Evolutionary conservation across 2,888 invertebrate genomes (phyloP).

Genomic region (Hydroisotoma schaefferi): DNA sequence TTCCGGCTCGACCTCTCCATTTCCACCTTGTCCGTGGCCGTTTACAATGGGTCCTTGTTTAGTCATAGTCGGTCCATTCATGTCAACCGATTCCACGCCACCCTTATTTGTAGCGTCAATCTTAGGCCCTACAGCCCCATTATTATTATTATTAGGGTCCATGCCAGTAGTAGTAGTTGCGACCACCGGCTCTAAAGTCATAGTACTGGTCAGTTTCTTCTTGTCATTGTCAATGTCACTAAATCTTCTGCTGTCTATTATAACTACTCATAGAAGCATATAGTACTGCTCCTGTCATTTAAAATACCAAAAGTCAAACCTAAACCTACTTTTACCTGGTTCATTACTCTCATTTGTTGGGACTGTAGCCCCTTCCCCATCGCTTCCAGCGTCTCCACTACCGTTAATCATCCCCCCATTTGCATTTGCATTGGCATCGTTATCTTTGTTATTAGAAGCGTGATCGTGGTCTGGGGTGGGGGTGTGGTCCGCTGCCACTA

Average conservation of each 20-base stretch:
- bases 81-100: conserved; percentile 9
- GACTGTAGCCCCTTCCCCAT: conserved; percentile 3
- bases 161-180: conserved; percentile 21
- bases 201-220: background rate
- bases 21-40: conserved; percentile 2
- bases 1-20: background rate
- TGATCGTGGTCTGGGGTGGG: background rate
- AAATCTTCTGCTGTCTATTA: no score
- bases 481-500: background rate
- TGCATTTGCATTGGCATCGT: no score
- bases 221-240: background rate
- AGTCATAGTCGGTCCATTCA: conserved; percentile 11
- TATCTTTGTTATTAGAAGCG: conserved; percentile 41
- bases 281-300: no score
- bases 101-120: conserved; percentile 12
- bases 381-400: background rate
- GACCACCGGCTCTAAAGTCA: conserved; percentile 21
- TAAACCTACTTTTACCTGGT: conserved; percentile 11
- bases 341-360: background rate
- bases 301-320: no score
- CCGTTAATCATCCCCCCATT: background rate
- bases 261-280: no score
- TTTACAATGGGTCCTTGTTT: conserved; percentile 12
- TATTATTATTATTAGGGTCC: conserved; percentile 22
- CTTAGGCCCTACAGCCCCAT: conserved; percentile 17